Evolutionary conservation across 2,113 vertebrate species (phyloP).

Genomic region (Protomyctophum bolini): DNA sequence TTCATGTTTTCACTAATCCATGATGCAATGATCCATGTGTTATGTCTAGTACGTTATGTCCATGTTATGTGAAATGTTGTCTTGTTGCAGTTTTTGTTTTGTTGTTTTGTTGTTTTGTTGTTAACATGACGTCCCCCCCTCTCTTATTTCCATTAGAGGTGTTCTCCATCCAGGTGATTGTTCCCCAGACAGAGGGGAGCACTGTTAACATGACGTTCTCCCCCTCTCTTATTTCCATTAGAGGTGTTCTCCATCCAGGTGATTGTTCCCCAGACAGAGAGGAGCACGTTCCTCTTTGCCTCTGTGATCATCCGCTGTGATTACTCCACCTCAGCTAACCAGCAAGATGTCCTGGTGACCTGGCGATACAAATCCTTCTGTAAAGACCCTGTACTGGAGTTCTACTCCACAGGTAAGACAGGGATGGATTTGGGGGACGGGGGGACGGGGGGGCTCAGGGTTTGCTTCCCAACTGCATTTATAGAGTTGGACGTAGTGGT

Average conservation of each 20-base stretch:
- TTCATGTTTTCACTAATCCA: too few relatives aligned
- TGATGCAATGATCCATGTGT: too few relatives aligned
- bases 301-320: constrained; percentile 88
- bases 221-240: constrained; percentile 53
- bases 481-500: background rate
- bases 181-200: constrained; percentile 80
- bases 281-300: constrained; percentile 87
- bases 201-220: too few relatives aligned
- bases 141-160: constrained; percentile 79
- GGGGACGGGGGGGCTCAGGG: too few relatives aligned
- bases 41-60: too few relatives aligned
- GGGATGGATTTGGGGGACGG: background rate
- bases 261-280: constrained; percentile 80
- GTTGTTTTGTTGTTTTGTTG: too few relatives aligned
- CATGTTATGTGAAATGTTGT: too few relatives aligned
- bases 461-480: background rate
- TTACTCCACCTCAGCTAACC: constrained; percentile 88
- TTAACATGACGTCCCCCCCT: too few relatives aligned
- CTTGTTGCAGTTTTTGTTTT: too few relatives aligned
- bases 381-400: constrained; percentile 94
- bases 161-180: constrained; percentile 85
- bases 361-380: constrained; percentile 97
- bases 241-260: constrained; percentile 88
- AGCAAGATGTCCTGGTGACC: constrained; percentile 88
- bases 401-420: constrained; percentile 85